Evolutionary conservation across 1,140 invertebrate species (phyloP).

Genomic region (Macrobrachium rosenbergii): DNA sequence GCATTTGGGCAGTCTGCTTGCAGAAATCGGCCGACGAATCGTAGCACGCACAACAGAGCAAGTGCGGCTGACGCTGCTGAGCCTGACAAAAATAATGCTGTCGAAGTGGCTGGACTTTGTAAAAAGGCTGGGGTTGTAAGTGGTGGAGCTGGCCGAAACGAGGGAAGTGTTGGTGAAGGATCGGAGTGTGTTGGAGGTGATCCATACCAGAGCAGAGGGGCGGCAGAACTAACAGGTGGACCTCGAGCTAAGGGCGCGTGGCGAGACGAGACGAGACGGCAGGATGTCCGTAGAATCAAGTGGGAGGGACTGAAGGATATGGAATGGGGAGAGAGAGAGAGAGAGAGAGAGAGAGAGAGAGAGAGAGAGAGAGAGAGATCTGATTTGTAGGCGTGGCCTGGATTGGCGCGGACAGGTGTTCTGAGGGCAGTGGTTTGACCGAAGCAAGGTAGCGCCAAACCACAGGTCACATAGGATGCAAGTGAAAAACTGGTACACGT

Average conservation of each 20-base stretch:
- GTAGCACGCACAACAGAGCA: no score
- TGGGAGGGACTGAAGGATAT: not conserved
- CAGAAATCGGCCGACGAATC: not conserved
- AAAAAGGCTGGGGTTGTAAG: not conserved
- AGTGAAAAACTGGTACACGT: no score
- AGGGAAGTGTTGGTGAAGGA: not conserved
- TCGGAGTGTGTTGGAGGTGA: constrained; percentile 10
- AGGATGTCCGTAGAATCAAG: not conserved
- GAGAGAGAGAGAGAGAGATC: no score
- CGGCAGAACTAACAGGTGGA: not conserved
- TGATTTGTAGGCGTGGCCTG: no score
- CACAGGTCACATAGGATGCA: no score
- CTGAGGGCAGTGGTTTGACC: no score
- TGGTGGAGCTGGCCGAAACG: not conserved
- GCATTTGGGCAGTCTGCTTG: not conserved
- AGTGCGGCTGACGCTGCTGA: not conserved
- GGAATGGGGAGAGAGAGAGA: not conserved
- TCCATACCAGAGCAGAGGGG: constrained; percentile 6
- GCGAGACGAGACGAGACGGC: not conserved
- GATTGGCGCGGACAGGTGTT: no score
- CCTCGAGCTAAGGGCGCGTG: not conserved
- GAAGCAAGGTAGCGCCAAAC: no score
- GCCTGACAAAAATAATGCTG: not conserved
- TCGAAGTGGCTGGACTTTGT: not conserved
- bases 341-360: not conserved